Evolutionary conservation across 2,797 vertebrate genomes (phyloP).

Genomic region (Lates japonicus): DNA sequence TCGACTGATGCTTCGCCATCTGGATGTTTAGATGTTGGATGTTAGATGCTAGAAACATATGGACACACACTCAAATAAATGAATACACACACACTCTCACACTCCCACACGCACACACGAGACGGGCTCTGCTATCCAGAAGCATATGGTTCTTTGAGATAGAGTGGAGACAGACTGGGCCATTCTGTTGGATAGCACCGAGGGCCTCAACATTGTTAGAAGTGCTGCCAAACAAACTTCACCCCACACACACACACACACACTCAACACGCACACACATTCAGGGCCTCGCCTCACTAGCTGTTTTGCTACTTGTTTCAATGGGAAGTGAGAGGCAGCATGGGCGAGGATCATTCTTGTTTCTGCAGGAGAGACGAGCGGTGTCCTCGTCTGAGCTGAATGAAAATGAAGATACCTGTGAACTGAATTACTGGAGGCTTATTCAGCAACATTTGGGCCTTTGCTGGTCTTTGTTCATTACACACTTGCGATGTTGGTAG

Average conservation of each 20-base stretch:
- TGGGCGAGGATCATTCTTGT: slow-evolving; percentile 3
- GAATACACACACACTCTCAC: slow-evolving; percentile 17
- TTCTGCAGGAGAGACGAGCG: neutral
- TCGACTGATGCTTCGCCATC: slow-evolving; percentile 72
- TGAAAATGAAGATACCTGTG: slow-evolving; percentile 45
- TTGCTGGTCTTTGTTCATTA: slow-evolving; percentile 27
- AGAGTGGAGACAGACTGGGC: slow-evolving; percentile 73
- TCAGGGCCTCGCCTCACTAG: slow-evolving; percentile 32
- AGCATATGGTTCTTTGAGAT: slow-evolving; percentile 83
- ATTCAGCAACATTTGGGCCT: slow-evolving; percentile 24
- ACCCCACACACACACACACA: slow-evolving; percentile 42
- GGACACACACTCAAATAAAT: slow-evolving; percentile 47
- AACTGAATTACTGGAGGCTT: slow-evolving; percentile 5
- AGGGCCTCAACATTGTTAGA: slow-evolving; percentile 75
- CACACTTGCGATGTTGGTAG: neutral
- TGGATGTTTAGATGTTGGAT: slow-evolving; percentile 75
- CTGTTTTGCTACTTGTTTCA: slow-evolving; percentile 52
- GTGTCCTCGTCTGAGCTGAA: slow-evolving; percentile 15
- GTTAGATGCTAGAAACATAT: slow-evolving; percentile 70
- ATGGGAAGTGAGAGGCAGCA: slow-evolving; percentile 16
- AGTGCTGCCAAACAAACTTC: slow-evolving; percentile 78
- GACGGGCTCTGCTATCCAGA: slow-evolving; percentile 44
- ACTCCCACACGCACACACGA: slow-evolving; percentile 11
- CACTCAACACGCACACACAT: slow-evolving; percentile 1
- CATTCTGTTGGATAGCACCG: slow-evolving; percentile 68